Evolutionary conservation across 92 coral and sea anemone species (phyloP).

Genomic region (Bergia sp.): DNA sequence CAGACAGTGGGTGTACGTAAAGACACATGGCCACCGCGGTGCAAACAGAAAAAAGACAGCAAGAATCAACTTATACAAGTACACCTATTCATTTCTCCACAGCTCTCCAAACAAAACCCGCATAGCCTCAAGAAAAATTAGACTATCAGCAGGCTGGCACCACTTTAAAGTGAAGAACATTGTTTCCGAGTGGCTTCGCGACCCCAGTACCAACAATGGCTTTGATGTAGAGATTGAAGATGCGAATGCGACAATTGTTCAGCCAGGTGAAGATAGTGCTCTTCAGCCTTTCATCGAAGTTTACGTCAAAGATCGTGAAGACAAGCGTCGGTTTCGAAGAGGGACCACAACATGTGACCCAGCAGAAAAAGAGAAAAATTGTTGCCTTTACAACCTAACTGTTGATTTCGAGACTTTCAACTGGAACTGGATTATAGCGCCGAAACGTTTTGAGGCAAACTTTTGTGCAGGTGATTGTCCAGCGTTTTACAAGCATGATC

Average conservation of each 20-base stretch:
- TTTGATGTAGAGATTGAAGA: slow-evolving; percentile 56
- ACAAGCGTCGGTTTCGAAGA: slow-evolving; percentile 41
- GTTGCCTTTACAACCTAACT: slow-evolving; percentile 52
- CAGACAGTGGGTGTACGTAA: slow-evolving; percentile 53
- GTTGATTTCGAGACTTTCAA: slow-evolving; percentile 54
- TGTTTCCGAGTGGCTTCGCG: slow-evolving; percentile 50
- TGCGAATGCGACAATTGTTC: slow-evolving; percentile 17
- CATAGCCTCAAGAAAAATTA: slow-evolving; percentile 45
- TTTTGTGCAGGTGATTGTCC: slow-evolving; percentile 59
- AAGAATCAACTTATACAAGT: slow-evolving; percentile 50
- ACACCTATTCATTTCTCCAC: slow-evolving; percentile 27
- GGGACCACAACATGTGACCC: slow-evolving; percentile 38
- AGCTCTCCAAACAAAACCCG: slow-evolving; percentile 45
- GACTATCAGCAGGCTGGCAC: slow-evolving; percentile 42
- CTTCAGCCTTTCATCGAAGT: slow-evolving; percentile 61
- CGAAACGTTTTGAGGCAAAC: slow-evolving; percentile 57
- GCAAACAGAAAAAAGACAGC: slow-evolving; percentile 7
- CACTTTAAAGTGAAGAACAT: slow-evolving; percentile 53
- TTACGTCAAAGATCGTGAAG: slow-evolving; percentile 39
- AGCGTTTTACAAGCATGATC: slow-evolving; percentile 13
- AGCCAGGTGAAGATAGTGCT: slow-evolving; percentile 34
- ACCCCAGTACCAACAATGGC: slow-evolving; percentile 53
- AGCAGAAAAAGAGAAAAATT: slow-evolving; percentile 41
- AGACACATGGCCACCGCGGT: slow-evolving; percentile 23
- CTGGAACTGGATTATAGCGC: slow-evolving; percentile 69